phyloP scores from a whole-genome alignment of 2,797 vertebrate genomes.

The Danio albolineatus region DNA sequence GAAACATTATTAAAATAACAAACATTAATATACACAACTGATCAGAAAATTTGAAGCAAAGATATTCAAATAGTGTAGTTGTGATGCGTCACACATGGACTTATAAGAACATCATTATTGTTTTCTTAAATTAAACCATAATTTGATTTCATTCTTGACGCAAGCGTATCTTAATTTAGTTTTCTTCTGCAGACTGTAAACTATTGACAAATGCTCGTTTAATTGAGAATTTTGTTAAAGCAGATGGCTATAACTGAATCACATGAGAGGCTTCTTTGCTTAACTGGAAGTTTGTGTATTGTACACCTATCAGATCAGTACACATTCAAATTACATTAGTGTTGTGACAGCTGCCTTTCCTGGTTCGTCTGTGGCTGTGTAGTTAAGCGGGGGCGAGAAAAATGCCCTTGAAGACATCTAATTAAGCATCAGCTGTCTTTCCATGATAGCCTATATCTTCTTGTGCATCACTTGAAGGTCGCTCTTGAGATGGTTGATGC shows the following conservation, averaged over 20 bases:
- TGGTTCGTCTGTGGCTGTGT: background rate
- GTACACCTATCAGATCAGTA: background rate
- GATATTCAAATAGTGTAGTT: too few relatives aligned
- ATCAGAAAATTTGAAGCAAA: too few relatives aligned
- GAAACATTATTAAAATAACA: background rate
- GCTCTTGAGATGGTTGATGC: constrained; percentile 10
- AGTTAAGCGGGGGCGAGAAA: background rate
- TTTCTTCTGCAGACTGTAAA: background rate
- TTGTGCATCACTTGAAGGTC: constrained; percentile 36
- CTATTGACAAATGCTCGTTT: background rate
- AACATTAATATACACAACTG: background rate
- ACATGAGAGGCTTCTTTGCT: background rate
- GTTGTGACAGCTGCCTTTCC: background rate
- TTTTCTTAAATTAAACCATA: too few relatives aligned
- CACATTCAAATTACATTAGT: background rate
- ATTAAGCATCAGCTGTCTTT: constrained; percentile 28
- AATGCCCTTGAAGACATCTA: constrained; percentile 21
- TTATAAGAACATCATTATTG: too few relatives aligned
- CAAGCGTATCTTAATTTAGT: background rate
- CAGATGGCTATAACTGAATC: background rate
- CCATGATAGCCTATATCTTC: background rate
- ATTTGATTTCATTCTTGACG: too few relatives aligned
- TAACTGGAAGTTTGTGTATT: background rate
- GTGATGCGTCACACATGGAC: too few relatives aligned
- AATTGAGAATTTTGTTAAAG: background rate